phyloP scores from a whole-genome alignment of 2,113 vertebrate species.

The Ondatra zibethicus region DNA sequence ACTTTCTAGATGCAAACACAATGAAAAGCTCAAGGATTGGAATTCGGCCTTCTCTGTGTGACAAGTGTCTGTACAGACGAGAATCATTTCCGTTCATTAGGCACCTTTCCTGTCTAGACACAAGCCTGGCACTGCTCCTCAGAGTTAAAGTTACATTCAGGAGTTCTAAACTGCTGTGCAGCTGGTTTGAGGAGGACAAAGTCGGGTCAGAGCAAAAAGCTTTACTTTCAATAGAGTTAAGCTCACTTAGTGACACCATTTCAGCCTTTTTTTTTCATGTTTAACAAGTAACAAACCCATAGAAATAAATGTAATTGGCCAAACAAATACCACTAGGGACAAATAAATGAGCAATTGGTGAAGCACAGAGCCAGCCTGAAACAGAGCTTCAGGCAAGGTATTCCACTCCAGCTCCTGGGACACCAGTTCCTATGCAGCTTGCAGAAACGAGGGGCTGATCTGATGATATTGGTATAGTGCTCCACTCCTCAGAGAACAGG shows the following conservation, averaged over 20 bases:
- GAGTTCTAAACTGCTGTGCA: background rate
- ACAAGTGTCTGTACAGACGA: constrained; percentile 26
- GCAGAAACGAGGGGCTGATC: constrained; percentile 34
- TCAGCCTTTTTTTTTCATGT: constrained; percentile 16
- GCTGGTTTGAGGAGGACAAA: background rate
- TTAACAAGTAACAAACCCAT: constrained; percentile 68
- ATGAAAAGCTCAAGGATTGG: background rate
- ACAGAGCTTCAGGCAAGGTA: constrained; percentile 63
- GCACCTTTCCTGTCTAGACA: constrained; percentile 40
- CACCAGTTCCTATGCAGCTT: constrained; percentile 37
- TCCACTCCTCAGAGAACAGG: constrained; percentile 67
- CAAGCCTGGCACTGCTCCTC: background rate
- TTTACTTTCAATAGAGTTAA: constrained; percentile 36
- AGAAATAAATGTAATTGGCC: constrained; percentile 57
- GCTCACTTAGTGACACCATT: constrained; percentile 26
- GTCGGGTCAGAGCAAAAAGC: constrained; percentile 64
- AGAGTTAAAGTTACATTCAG: background rate
- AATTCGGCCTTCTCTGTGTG: constrained; percentile 9
- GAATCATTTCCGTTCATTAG: constrained; percentile 5
- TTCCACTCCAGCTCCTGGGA: constrained; percentile 28
- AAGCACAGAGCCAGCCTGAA: background rate
- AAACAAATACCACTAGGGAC: constrained; percentile 55
- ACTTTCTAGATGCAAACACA: constrained; percentile 39
- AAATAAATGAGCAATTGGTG: constrained; percentile 44
- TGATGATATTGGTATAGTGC: constrained; percentile 52